These are phyloP conservation scores for Heterochromis multidens DNA, from an alignment of 2,113 vertebrate genomes.

Conservation along the genomic window DNA sequence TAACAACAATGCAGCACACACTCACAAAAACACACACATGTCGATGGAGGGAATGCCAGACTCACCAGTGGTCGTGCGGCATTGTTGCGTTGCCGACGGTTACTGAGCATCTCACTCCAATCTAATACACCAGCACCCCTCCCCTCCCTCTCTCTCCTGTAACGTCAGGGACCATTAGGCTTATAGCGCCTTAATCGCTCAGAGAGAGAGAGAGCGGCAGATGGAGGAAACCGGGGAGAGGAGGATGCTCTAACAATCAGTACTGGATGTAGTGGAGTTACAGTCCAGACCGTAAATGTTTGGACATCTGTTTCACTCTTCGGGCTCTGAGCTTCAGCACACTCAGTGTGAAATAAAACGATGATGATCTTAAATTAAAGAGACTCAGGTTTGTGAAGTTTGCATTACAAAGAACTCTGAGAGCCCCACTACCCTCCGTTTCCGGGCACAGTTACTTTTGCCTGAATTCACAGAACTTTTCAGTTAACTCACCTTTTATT, in stretches of 20 bases:
- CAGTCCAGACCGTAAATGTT: not conserved
- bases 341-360: not conserved
- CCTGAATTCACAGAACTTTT: not conserved
- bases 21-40: not conserved
- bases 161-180: conserved; percentile 17
- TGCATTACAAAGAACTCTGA: not conserved
- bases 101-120: conserved; percentile 49
- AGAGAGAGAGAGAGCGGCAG: not conserved
- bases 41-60: conserved; percentile 28
- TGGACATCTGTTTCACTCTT: not conserved
- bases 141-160: not conserved
- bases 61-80: conserved; percentile 58
- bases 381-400: not conserved
- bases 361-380: not conserved
- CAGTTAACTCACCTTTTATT: not conserved
- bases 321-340: not conserved
- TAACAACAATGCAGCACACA: not conserved
- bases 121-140: not conserved
- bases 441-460: not conserved
- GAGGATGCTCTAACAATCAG: not conserved
- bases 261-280: not conserved
- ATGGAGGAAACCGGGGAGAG: not conserved
- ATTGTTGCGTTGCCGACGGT: conserved; percentile 49
- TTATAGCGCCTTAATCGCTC: conserved; percentile 16
- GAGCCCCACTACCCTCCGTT: not conserved